Percentiles rank a stretch among this genome's conserved stretches.
These are phyloP conservation scores for Pimephales promelas DNA, from an alignment of 2,113 vertebrate genomes.

Conservation along the genomic window DNA sequence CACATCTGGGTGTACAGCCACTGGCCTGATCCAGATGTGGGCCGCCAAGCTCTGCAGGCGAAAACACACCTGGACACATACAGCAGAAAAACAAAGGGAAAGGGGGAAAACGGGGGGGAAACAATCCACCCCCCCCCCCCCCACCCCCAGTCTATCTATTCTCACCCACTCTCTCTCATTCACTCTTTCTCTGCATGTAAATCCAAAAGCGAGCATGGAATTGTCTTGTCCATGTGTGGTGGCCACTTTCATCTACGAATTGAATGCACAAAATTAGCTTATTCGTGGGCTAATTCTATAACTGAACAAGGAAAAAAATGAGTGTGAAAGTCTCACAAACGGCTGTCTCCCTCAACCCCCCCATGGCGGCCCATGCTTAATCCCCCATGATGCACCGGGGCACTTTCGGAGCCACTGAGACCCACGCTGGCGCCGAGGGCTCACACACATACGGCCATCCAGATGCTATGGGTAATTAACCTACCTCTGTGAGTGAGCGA, in stretches of 20 bases:
- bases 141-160: not conserved
- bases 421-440: conserved; percentile 47
- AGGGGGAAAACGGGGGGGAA: not conserved
- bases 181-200: not conserved
- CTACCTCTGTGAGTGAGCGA: conserved; percentile 34
- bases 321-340: conserved; percentile 32
- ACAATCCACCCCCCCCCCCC: not conserved
- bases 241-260: not conserved
- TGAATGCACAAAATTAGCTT: not conserved
- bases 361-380: conserved; percentile 52
- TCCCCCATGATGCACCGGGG: conserved; percentile 58
- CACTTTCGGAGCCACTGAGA: conserved; percentile 56
- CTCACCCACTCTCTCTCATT: not conserved
- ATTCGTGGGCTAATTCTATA: conserved; percentile 15
- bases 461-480: conserved; percentile 59
- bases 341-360: conserved; percentile 37
- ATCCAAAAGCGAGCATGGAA: conserved; percentile 13
- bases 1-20: conserved; percentile 61
- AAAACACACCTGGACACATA: conserved; percentile 61
- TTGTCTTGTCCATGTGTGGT: conserved; percentile 4
- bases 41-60: conserved; percentile 41
- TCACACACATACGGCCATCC: conserved; percentile 58
- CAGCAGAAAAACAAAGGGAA: conserved; percentile 41
- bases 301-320: not conserved
- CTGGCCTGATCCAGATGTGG: conserved; percentile 62